Evolutionary conservation across 2,113 vertebrate species (phyloP).

Genomic region (Echinops telfairi): DNA sequence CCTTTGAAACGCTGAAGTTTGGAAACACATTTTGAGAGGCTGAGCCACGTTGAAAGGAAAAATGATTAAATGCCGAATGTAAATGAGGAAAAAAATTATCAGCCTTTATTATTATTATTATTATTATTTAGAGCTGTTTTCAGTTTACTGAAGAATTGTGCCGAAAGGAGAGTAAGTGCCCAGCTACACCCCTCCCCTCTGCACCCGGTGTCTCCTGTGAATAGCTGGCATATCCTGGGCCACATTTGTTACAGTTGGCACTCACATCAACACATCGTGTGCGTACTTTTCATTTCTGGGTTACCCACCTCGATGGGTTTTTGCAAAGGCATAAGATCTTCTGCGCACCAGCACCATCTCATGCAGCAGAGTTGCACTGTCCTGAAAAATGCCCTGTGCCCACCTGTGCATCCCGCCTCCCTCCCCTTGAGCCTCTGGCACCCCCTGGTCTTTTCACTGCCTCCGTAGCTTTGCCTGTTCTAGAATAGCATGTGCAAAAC

Average conservation of each 20-base stretch:
- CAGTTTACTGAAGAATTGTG: neutral
- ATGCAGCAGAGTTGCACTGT: neutral
- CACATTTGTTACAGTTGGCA: neutral
- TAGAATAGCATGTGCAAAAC: too few species aligned
- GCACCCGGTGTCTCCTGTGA: neutral
- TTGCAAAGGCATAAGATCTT: neutral
- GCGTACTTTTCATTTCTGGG: neutral
- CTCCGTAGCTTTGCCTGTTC: neutral
- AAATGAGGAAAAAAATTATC: neutral
- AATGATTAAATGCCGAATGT: neutral
- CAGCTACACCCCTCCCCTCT: neutral
- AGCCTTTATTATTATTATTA: neutral
- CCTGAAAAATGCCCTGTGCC: neutral
- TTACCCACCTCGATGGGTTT: neutral
- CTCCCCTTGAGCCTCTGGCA: neutral
- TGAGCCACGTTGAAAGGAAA: constrained; percentile 4
- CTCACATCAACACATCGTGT: neutral
- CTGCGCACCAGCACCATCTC: neutral
- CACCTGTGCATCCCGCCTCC: neutral
- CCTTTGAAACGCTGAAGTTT: neutral
- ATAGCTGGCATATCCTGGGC: neutral
- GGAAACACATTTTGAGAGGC: neutral
- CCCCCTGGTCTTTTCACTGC: neutral
- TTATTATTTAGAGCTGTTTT: neutral
- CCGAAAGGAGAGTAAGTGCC: neutral